Evolutionary conservation across 2,113 vertebrate species (phyloP).

Genomic region (Sarotherodon lohbergeri): DNA sequence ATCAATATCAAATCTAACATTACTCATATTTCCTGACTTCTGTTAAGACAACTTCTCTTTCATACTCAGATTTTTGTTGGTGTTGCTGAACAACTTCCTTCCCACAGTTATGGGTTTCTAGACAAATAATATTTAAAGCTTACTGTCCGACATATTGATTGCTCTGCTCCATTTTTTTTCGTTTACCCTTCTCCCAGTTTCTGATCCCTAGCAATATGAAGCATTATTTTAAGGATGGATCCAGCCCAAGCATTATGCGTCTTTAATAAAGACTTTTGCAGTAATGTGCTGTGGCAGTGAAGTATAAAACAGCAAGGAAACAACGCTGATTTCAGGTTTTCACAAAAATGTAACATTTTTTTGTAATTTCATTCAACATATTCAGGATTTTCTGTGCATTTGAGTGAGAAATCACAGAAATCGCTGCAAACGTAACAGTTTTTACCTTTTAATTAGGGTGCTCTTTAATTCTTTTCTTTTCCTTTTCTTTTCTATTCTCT

Average conservation of each 20-base stretch:
- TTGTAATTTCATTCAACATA: not conserved
- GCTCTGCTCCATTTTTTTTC: not conserved
- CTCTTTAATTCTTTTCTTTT: not conserved
- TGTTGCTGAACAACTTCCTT: not conserved
- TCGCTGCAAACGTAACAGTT: not conserved
- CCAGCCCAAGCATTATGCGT: not conserved
- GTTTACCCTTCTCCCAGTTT: not conserved
- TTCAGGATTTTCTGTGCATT: not conserved
- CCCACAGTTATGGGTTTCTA: not conserved
- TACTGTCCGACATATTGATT: not conserved
- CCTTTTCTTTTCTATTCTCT: not conserved
- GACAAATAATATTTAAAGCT: not conserved
- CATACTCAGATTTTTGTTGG: not conserved
- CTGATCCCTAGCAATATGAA: rapidly evolving
- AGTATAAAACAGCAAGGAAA: not conserved
- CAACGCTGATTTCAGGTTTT: not conserved
- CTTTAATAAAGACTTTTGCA: not conserved
- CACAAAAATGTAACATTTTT: not conserved
- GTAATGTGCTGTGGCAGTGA: not conserved
- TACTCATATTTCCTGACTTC: not conserved
- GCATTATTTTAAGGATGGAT: not conserved
- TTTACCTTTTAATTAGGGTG: not conserved
- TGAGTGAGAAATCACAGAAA: not conserved
- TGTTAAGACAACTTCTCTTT: not conserved
- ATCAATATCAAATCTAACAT: not conserved